These are phyloP conservation scores for Fistularia commersonii DNA, from an alignment of 2,797 vertebrate species.

Conservation along the genomic window DNA sequence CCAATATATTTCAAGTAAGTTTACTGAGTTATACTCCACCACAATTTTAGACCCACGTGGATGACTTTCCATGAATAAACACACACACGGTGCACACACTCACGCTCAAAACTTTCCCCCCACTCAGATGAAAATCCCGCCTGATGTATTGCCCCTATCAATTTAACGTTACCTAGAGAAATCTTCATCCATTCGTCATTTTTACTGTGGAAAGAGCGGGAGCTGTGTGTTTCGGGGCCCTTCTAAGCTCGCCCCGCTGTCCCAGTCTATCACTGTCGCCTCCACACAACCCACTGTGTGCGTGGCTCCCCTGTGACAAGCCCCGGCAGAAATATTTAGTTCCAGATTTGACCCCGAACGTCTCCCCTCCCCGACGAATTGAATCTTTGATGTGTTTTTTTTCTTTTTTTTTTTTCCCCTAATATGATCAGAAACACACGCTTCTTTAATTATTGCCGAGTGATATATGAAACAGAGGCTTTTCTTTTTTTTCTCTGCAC, in stretches of 20 bases:
- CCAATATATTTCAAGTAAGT: too few relatives aligned
- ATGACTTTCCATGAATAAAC: not conserved
- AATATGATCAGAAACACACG: conserved; percentile 53
- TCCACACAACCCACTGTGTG: conserved; percentile 24
- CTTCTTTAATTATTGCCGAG: conserved; percentile 61
- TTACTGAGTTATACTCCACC: too few relatives aligned
- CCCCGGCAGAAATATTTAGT: conserved; percentile 42
- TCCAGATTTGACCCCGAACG: conserved; percentile 44
- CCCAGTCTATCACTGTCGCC: conserved; percentile 30
- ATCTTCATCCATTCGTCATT: conserved; percentile 48
- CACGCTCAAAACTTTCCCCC: conserved; percentile 29
- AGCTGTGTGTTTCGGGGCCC: conserved; percentile 42
- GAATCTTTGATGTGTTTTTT: conserved; percentile 8
- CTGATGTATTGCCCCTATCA: conserved; percentile 49
- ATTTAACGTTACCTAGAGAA: conserved; percentile 46
- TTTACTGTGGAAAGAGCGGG: conserved; percentile 40
- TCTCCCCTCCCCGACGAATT: conserved; percentile 34
- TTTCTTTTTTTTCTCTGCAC: conserved; percentile 45
- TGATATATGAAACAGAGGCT: conserved; percentile 67
- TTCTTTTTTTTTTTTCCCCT: conserved; percentile 2
- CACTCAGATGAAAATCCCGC: conserved; percentile 20
- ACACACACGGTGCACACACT: not conserved
- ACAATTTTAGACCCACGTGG: not conserved
- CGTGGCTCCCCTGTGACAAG: conserved; percentile 31
- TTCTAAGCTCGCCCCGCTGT: conserved; percentile 1